Percentiles rank a stretch among this genome's conserved stretches.
These are phyloP conservation scores for Ceryle rudis DNA, from an alignment of 2,797 vertebrate species.

Conservation along the genomic window DNA sequence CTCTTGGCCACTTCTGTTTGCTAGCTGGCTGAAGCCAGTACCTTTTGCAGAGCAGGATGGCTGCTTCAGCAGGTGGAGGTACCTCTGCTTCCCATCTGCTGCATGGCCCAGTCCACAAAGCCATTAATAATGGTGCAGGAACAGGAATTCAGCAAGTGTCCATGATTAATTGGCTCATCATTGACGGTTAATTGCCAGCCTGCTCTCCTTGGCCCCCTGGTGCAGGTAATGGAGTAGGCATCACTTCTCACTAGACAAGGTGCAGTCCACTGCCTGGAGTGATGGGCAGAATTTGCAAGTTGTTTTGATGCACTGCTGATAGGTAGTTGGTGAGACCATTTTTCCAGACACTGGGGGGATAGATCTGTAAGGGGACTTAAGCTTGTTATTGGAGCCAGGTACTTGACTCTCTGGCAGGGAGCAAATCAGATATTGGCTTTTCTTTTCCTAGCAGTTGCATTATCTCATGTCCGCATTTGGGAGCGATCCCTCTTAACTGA, in stretches of 20 bases:
- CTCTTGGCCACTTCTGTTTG: background rate
- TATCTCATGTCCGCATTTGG: background rate
- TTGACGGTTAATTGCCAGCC: background rate
- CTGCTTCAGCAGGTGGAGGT: conserved; percentile 32
- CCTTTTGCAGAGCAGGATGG: background rate
- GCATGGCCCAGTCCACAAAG: background rate
- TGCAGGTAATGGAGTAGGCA: background rate
- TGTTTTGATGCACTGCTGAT: background rate
- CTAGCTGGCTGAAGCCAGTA: background rate
- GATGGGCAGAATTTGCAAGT: background rate
- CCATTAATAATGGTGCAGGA: conserved; percentile 13
- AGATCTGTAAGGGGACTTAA: background rate
- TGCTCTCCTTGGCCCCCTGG: background rate
- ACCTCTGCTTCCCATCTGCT: background rate
- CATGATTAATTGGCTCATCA: conserved; percentile 43
- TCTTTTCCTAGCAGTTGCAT: background rate
- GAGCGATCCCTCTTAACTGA: background rate
- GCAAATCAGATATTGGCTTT: background rate
- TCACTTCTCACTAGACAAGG: background rate
- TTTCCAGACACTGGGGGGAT: background rate
- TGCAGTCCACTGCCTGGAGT: background rate
- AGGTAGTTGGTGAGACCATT: background rate
- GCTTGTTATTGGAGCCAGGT: background rate
- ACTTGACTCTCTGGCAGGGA: background rate
- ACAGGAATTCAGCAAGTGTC: conserved; percentile 12